A percentile compares a stretch with the other conserved stretches of the same genome.
These are phyloP conservation scores for Trinectes maculatus DNA, from an alignment of 2,113 vertebrate species.

Conservation along the genomic window DNA sequence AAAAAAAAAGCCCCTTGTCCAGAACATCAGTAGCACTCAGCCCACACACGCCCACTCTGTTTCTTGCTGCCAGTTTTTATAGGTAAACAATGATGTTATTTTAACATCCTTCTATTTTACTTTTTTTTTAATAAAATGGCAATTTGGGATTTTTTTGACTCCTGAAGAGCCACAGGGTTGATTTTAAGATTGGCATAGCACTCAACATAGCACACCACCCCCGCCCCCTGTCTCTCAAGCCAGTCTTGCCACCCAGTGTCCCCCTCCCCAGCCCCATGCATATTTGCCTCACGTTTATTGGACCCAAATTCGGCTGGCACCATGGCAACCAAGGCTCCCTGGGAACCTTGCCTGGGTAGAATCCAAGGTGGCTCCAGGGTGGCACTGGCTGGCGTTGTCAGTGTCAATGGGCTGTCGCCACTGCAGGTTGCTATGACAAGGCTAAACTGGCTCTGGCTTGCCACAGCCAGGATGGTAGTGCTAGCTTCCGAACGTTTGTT, in stretches of 20 bases:
- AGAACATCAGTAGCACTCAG: conserved; percentile 43
- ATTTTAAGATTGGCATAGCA: conserved; percentile 52
- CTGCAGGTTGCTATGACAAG: conserved; percentile 55
- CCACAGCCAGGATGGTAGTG: conserved; percentile 26
- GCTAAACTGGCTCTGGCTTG: conserved; percentile 31
- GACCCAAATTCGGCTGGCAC: conserved; percentile 81
- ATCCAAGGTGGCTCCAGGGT: conserved; percentile 81
- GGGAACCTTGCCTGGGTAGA: conserved; percentile 80
- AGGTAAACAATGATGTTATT: conserved; percentile 35
- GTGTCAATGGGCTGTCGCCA: conserved; percentile 57
- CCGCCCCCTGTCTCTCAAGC: conserved; percentile 42
- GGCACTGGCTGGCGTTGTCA: conserved; percentile 71
- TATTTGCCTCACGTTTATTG: conserved; percentile 75
- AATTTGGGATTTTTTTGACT: conserved; percentile 24
- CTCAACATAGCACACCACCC: conserved; percentile 35
- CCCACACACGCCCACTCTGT: conserved; percentile 5
- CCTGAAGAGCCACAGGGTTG: conserved; percentile 21
- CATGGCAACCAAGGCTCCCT: conserved; percentile 82
- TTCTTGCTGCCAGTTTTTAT: conserved; percentile 16
- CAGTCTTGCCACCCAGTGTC: conserved; percentile 47
- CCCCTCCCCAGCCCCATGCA: conserved; percentile 63
- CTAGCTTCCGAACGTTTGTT: conserved; percentile 56
- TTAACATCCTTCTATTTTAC: conserved; percentile 1
- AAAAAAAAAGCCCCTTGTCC: conserved; percentile 47
- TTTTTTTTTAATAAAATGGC: conserved; percentile 7